These are phyloP conservation scores for Drosophila suzukii DNA, from an alignment of 1,140 invertebrate species.

Conservation along the genomic window DNA sequence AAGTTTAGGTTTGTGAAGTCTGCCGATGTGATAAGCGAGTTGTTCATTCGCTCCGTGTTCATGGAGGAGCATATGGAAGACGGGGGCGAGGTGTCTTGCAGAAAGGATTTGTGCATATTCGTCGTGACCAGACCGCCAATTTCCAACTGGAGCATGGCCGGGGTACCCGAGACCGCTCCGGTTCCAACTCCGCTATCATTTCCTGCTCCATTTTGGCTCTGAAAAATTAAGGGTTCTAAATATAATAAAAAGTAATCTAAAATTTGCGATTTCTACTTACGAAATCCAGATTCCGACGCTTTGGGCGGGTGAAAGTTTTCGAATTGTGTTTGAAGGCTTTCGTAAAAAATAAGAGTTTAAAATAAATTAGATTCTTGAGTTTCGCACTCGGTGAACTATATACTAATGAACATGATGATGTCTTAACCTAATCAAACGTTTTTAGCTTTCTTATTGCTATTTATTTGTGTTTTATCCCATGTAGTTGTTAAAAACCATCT, in stretches of 20 bases:
- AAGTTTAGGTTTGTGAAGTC: constrained; percentile 82
- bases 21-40: constrained; percentile 80
- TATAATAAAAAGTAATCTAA: background rate
- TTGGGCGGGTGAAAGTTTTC: constrained; percentile 80
- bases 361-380: constrained; percentile 13
- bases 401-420: background rate
- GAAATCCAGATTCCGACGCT: constrained; percentile 76
- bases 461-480: background rate
- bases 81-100: constrained; percentile 82
- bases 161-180: constrained; percentile 5
- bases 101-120: constrained; percentile 80
- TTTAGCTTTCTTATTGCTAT: background rate
- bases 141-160: constrained; percentile 68
- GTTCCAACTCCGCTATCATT: constrained; percentile 21
- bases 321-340: constrained; percentile 78
- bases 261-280: constrained; percentile 47
- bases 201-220: constrained; percentile 52
- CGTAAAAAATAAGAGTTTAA: constrained; percentile 15
- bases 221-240: background rate
- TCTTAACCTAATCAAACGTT: constrained; percentile 3
- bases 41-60: constrained; percentile 78
- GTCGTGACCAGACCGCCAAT: constrained; percentile 76
- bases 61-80: constrained; percentile 81
- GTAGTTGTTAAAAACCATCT: constrained; percentile 4
- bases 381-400: background rate